Evolutionary conservation across 2,797 vertebrate species (phyloP), one percentile per base, ranked within the genome.

Genomic region (Notolabrus celidotus): DNA sequence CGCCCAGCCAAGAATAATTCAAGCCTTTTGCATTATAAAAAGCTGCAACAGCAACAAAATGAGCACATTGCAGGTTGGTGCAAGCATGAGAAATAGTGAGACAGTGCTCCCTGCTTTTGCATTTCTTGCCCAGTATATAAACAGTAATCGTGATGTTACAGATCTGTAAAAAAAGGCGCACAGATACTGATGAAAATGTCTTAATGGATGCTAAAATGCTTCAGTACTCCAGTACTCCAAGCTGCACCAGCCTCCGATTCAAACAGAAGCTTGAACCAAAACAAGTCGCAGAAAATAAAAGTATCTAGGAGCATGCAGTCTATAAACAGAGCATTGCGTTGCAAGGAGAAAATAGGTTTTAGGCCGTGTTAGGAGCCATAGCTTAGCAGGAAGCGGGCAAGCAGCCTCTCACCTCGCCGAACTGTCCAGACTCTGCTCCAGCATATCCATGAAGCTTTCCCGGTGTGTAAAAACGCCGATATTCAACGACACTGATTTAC

Each of bases 351-450:
- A 73, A 58, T 31, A 49, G 71, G 70, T 27, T 70, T 60, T 69
- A 88, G 92, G 90, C 88, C 90, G 74, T 55, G 71, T 50, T 50
- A 23, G 76, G 77, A 83, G 89, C 80, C 89, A 74, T 82, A 82
- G 63, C 67, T 25, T 69, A 67, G 77, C 86, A 84, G 88, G 81
- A 92, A 92, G 79, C 89, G 83, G 63, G 75, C 63, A 17, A n/a
- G 56, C 65, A 25, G 70, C 72, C 52, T 76, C 95, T 95, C 93
- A 96, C 95, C 95, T 96, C 92, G 91, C 93, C 87, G 96, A 91
- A 86, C 94, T 94, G 88, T 96, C 95, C 94, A 97, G 92, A 92
- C 95, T 95, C 94, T 95, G 96, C 90, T 97, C 96, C 92, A 97
- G 94, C 95, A 97, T 95, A 94, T 97, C 96, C 96, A 96, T 96